Evolutionary conservation across 2,113 vertebrate genomes (phyloP).

Genomic region (Falcunculus frontatus): DNA sequence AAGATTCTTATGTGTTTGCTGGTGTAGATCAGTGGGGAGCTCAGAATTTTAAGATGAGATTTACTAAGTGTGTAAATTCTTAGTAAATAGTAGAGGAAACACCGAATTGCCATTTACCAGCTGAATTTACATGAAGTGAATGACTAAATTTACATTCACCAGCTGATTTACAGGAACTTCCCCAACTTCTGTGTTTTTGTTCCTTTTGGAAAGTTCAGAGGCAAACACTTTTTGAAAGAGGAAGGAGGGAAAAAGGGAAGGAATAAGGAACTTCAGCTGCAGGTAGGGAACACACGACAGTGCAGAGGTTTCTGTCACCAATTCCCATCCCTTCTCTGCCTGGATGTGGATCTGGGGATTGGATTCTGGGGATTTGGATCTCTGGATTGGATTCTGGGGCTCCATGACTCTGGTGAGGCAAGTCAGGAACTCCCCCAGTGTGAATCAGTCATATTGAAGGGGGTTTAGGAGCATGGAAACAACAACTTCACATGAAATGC

Average conservation of each 20-base stretch:
- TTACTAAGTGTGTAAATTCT: not conserved
- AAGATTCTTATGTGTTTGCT: not conserved
- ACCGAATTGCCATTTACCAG: not conserved
- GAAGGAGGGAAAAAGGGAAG: not conserved
- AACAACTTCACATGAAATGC: not conserved
- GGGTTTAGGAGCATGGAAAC: not conserved
- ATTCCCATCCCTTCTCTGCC: not conserved
- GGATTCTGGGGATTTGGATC: not conserved
- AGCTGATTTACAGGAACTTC: not conserved
- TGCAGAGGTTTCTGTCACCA: rapidly evolving
- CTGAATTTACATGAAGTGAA: not conserved
- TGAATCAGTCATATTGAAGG: not conserved
- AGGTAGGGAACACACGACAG: not conserved
- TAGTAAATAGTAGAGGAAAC: not conserved
- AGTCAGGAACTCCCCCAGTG: not conserved
- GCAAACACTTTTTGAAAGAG: not conserved
- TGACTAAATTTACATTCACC: not conserved
- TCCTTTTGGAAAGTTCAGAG: not conserved
- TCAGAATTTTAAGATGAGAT: not conserved
- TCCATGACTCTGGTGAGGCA: not conserved
- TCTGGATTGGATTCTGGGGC: not conserved
- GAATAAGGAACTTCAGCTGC: not conserved
- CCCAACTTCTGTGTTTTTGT: not conserved
- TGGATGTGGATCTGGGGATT: not conserved
- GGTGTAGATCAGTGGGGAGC: not conserved